Conservation (phyloP, 2,888 invertebrate genomes). For the Adelognathus sp. region DNA sequence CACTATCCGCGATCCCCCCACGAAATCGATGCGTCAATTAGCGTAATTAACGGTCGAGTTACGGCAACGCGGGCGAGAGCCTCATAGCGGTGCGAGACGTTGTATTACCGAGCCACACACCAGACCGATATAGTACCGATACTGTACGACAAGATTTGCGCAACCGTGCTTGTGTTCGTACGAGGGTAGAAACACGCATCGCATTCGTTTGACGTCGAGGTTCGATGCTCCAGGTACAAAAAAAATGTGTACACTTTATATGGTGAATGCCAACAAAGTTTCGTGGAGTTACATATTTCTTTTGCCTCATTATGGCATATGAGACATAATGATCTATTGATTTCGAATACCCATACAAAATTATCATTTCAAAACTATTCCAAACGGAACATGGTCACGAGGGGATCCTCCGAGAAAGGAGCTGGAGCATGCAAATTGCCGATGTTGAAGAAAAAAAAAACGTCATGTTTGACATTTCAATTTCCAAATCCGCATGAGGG, state of each 20-base stretch:
- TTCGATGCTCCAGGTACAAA: background rate
- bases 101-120: constrained; percentile 33
- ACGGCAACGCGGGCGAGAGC: constrained; percentile 56
- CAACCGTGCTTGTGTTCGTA: constrained; percentile 49
- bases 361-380: too few species aligned
- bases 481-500: too few species aligned
- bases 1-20: constrained; percentile 47
- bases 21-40: constrained; percentile 70
- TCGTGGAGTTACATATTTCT: background rate
- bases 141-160: constrained; percentile 55
- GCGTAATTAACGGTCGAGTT: constrained; percentile 68
- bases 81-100: constrained; percentile 27
- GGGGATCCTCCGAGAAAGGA: too few species aligned
- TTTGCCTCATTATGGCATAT: background rate
- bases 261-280: background rate
- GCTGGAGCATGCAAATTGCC: too few species aligned
- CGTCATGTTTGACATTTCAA: too few species aligned
- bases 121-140: constrained; percentile 52
- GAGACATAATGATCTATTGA: background rate
- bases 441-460: too few species aligned
- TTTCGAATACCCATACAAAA: too few species aligned
- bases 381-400: too few species aligned
- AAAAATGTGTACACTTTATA: background rate
- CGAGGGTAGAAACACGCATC: constrained; percentile 60
- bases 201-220: background rate